These are phyloP conservation scores for Apamea monoglypha DNA, from an alignment of 2,888 invertebrate species.

Conservation along the genomic window DNA sequence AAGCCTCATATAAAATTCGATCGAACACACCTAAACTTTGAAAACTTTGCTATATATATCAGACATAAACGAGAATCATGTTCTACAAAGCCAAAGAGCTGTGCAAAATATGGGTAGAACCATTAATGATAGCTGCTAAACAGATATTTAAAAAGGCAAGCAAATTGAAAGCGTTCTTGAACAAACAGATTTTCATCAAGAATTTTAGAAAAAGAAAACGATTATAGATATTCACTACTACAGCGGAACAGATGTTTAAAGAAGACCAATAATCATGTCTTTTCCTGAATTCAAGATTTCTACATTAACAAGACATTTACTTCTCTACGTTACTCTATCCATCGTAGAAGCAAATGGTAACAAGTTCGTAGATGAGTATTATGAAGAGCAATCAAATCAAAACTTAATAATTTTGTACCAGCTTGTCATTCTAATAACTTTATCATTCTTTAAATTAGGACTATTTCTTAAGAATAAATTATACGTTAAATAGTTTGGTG, in stretches of 20 bases:
- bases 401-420: slow-evolving; percentile 28
- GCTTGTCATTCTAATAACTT: slow-evolving; percentile 19
- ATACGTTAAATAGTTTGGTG: slow-evolving; percentile 2
- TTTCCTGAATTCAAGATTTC: slow-evolving; percentile 2
- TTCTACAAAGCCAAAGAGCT: not conserved
- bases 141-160: not conserved
- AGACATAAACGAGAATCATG: not conserved
- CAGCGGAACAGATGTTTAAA: too few relatives aligned
- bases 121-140: not conserved
- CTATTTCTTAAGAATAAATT: slow-evolving; percentile 22
- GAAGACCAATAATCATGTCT: not conserved
- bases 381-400: slow-evolving; percentile 9
- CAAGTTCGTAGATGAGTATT: not conserved
- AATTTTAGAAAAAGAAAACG: not conserved
- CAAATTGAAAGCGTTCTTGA: not conserved
- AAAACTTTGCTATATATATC: not conserved
- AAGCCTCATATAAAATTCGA: not conserved
- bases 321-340: slow-evolving; percentile 13
- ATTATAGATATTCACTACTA: not conserved
- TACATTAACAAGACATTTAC: slow-evolving; percentile 9
- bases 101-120: not conserved
- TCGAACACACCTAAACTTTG: not conserved
- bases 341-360: slow-evolving; percentile 9
- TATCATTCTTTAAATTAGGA: slow-evolving; percentile 37
- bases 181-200: not conserved